Evolutionary conservation across 2,797 vertebrate genomes (phyloP).

Genomic region (Phrynocephalus vlangalii): DNA sequence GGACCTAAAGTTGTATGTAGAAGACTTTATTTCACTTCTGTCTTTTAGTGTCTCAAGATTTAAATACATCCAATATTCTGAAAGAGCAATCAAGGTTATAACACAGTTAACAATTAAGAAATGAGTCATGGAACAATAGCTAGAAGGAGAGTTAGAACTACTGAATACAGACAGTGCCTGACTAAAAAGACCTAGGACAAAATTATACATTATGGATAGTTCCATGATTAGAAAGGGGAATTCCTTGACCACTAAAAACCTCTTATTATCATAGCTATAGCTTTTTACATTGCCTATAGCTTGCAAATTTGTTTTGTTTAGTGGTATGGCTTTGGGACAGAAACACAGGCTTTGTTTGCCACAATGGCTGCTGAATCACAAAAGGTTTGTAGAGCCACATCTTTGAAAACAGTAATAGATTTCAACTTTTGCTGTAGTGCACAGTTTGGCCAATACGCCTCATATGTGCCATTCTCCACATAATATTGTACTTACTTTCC

Average conservation of each 20-base stretch:
- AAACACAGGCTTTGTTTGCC: no score
- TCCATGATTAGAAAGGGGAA: no score
- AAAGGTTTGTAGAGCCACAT: no score
- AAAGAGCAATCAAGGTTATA: not conserved
- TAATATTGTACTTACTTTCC: slow-evolving; percentile 84
- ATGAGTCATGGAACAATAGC: not conserved
- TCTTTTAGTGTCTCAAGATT: not conserved
- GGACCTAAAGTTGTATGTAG: not conserved
- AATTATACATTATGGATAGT: not conserved
- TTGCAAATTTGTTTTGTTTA: no score
- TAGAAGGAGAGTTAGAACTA: not conserved
- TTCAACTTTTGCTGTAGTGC: no score
- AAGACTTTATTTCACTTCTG: not conserved
- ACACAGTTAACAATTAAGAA: not conserved
- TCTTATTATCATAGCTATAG: no score
- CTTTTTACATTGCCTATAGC: no score
- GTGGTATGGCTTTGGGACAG: no score
- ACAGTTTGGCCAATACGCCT: no score
- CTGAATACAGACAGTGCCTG: accelerated
- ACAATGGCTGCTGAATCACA: no score
- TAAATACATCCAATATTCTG: not conserved
- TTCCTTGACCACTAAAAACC: no score
- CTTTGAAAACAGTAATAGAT: no score
- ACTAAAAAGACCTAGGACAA: not conserved
- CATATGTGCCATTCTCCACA: not conserved